A percentile compares a stretch with the other conserved stretches of the same genome.
Evolutionary conservation across 2,797 vertebrate species (phyloP).

Genomic region (Rhynchonycteris naso): DNA sequence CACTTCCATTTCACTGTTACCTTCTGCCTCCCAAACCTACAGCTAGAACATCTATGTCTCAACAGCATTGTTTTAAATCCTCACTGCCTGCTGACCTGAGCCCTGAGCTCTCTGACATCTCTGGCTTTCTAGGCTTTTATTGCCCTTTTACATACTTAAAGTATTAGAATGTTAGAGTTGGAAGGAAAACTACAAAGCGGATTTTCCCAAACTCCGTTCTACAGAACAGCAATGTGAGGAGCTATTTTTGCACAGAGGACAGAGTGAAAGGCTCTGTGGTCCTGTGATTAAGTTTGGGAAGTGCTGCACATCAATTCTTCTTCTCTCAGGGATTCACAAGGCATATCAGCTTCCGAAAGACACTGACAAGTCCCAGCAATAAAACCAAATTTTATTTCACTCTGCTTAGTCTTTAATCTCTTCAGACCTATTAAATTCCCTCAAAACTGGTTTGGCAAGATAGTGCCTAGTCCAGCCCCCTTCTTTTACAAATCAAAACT

Average conservation of each 20-base stretch:
- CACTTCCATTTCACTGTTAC: not conserved
- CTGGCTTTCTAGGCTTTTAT: not conserved
- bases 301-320: not conserved
- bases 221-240: not conserved
- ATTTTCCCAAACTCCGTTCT: not conserved
- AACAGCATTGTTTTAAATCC: not conserved
- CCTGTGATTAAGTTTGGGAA: not conserved
- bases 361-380: not conserved
- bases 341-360: not conserved
- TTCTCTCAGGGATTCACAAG: not conserved
- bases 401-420: not conserved
- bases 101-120: not conserved
- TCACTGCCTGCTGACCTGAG: not conserved
- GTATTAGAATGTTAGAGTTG: not conserved
- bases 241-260: not conserved
- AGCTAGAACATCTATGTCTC: not conserved
- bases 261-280: not conserved
- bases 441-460: not conserved
- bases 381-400: not conserved
- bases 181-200: not conserved
- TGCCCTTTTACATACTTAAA: not conserved
- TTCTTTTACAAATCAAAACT: not conserved
- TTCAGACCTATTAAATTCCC: not conserved
- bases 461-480: not conserved
- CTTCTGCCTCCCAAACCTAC: not conserved